phyloP scores from a whole-genome alignment of 2,113 vertebrate species.

The Ceyx margarethae region DNA sequence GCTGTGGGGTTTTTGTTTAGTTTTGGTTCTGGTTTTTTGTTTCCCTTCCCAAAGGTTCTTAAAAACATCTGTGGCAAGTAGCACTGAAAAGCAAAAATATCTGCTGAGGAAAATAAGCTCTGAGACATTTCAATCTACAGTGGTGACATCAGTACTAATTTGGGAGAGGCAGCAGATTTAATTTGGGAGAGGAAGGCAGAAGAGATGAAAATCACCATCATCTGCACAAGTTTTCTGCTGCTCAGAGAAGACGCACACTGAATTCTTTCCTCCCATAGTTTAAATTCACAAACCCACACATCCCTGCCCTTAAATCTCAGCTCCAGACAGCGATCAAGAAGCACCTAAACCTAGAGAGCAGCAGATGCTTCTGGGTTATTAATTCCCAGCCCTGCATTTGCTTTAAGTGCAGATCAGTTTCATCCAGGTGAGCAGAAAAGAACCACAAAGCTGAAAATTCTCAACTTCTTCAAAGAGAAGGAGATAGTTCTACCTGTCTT shows the following conservation, averaged over 20 bases:
- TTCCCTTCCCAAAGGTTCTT: neutral
- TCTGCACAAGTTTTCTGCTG: neutral
- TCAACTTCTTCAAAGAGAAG: neutral
- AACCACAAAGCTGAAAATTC: neutral
- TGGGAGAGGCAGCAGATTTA: neutral
- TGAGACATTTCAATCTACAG: neutral
- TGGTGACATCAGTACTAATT: neutral
- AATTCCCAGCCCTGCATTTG: neutral
- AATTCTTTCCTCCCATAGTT: neutral
- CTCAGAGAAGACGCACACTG: accelerated
- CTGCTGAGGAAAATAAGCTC: neutral
- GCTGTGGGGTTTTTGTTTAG: too few relatives aligned
- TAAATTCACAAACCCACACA: neutral
- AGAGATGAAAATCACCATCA: neutral
- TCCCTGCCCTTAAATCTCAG: neutral
- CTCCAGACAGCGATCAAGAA: neutral
- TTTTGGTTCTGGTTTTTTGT: neutral
- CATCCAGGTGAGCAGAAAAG: neutral
- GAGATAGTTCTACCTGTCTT: neutral
- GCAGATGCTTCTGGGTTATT: neutral
- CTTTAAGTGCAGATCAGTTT: neutral
- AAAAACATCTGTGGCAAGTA: neutral
- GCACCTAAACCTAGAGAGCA: neutral
- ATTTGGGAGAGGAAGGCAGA: neutral
- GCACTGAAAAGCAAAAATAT: neutral